phyloP scores from a whole-genome alignment of 2,113 vertebrate genomes.

The Spilogale gracilis region DNA sequence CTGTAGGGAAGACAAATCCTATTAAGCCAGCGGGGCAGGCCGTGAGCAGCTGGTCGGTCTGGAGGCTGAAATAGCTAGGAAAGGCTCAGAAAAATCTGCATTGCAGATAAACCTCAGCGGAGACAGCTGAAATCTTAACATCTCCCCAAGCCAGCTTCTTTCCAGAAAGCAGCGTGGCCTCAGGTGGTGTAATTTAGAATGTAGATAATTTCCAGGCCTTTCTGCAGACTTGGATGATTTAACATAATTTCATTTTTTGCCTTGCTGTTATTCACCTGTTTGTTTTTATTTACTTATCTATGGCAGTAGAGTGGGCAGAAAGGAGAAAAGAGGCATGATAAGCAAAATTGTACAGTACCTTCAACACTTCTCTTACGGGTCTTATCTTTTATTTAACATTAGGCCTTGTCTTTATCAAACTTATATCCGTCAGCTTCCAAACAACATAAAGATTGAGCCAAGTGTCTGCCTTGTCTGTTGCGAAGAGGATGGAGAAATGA shows the following conservation, averaged over 20 bases:
- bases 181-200: slow-evolving; percentile 72
- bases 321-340: not conserved
- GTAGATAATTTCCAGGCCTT: slow-evolving; percentile 51
- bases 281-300: not conserved
- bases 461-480: not conserved
- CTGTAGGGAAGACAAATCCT: slow-evolving; percentile 55
- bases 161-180: slow-evolving; percentile 1
- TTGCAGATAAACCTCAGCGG: slow-evolving; percentile 66
- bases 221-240: slow-evolving; percentile 54
- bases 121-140: slow-evolving; percentile 67
- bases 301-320: not conserved
- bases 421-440: not conserved
- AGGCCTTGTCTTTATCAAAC: not conserved
- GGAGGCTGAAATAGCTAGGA: slow-evolving; percentile 39
- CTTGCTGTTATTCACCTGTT: slow-evolving; percentile 25
- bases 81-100: slow-evolving; percentile 65
- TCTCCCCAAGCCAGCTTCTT: not conserved
- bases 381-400: not conserved
- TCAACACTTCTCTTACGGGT: not conserved
- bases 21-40: slow-evolving; percentile 45
- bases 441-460: not conserved
- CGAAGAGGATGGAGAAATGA: not conserved
- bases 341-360: not conserved
- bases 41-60: slow-evolving; percentile 58
- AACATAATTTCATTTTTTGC: slow-evolving; percentile 36